phyloP scores from a whole-genome alignment of 2,888 invertebrate species.

The Dryadula phaetusa region DNA sequence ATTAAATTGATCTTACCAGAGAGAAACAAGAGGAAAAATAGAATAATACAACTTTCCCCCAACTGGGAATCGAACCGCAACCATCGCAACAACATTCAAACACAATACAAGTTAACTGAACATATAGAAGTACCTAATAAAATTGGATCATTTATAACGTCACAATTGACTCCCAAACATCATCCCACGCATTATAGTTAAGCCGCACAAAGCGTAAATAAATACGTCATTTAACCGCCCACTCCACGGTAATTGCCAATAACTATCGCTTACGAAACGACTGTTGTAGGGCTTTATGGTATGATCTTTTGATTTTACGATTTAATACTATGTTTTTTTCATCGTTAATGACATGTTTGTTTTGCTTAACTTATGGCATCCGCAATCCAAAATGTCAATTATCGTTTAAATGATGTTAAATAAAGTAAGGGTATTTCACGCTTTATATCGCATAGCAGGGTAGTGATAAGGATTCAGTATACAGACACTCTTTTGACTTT shows the following conservation, averaged over 20 bases:
- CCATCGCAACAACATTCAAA: background rate
- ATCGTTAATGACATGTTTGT: slow-evolving; percentile 1
- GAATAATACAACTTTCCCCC: background rate
- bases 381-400: slow-evolving; percentile 6
- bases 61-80: background rate
- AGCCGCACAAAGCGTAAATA: slow-evolving; percentile 26
- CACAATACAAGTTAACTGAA: background rate
- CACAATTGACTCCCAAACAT: slow-evolving; percentile 4
- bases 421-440: no score
- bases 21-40: no score
- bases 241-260: slow-evolving; percentile 25
- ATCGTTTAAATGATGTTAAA: background rate
- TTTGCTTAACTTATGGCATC: background rate
- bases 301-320: slow-evolving; percentile 18
- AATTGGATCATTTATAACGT: slow-evolving; percentile 13
- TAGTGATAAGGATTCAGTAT: no score
- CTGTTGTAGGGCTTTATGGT: slow-evolving; percentile 17
- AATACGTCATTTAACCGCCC: slow-evolving; percentile 22
- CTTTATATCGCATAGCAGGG: no score
- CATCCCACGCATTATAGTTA: slow-evolving; percentile 24
- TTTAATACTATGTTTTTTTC: slow-evolving; percentile 3
- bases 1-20: no score
- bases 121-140: slow-evolving; percentile 1
- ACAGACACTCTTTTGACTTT: no score
- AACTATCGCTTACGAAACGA: slow-evolving; percentile 25